phyloP scores from a whole-genome alignment of 2,113 vertebrate species.

The Sceloporus tristichus region DNA sequence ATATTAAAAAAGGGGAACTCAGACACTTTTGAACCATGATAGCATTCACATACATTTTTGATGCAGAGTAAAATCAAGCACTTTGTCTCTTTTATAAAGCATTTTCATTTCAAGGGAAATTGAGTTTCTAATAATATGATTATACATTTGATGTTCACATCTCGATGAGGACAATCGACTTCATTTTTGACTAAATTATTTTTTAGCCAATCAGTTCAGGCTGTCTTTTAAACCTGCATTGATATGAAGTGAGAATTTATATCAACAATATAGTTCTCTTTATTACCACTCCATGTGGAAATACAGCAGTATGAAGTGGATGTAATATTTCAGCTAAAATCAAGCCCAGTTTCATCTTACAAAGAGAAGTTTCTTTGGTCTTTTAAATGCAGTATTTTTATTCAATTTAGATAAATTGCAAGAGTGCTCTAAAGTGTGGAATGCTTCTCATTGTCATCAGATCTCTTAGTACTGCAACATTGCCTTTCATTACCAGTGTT shows the following conservation, averaged over 20 bases:
- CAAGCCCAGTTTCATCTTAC: neutral
- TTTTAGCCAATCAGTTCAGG: neutral
- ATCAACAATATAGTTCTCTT: neutral
- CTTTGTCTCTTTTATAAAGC: neutral
- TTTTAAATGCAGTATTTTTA: neutral
- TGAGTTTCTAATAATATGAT: neutral
- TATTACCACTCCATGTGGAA: neutral
- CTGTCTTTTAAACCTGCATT: neutral
- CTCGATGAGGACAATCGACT: neutral
- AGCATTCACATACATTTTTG: neutral
- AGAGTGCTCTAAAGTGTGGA: neutral
- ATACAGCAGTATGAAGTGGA: neutral
- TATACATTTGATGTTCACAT: slow-evolving; percentile 4
- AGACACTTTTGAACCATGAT: neutral
- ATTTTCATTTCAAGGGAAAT: neutral
- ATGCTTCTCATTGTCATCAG: neutral
- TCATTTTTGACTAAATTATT: neutral
- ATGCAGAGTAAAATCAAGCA: neutral
- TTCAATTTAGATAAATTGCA: neutral
- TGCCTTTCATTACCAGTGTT: neutral
- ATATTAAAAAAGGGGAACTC: neutral
- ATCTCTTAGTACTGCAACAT: neutral
- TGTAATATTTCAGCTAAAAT: neutral
- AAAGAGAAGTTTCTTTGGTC: neutral
- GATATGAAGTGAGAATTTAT: neutral